Conservation (phyloP, 2,888 invertebrate genomes). For the Parnassius glacialis region DNA sequence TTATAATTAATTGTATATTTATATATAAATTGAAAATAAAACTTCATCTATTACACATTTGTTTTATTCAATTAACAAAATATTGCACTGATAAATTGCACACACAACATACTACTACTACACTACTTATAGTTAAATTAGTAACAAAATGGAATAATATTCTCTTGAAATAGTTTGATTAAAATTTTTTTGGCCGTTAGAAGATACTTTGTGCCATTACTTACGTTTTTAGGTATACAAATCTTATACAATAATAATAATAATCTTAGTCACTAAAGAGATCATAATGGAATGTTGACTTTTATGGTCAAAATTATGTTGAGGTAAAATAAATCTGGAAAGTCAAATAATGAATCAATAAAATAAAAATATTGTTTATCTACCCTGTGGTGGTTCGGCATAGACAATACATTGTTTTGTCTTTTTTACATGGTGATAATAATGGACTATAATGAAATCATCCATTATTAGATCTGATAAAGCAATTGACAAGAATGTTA, state of each 20-base stretch:
- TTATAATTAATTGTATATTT: conserved; percentile 83
- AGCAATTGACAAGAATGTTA: too few species aligned
- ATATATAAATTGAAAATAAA: conserved; percentile 11
- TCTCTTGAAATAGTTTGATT: background rate
- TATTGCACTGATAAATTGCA: conserved; percentile 26
- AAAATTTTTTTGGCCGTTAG: conserved; percentile 3
- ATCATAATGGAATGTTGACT: background rate
- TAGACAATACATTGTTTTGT: too few species aligned
- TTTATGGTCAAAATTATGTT: background rate
- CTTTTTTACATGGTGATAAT: too few species aligned
- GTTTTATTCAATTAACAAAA: conserved; percentile 22
- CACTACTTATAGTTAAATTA: too few species aligned
- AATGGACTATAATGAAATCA: too few species aligned
- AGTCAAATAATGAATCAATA: too few species aligned
- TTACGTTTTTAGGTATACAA: background rate
- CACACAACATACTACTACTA: background rate
- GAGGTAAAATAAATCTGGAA: too few species aligned
- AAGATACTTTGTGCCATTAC: conserved; percentile 18
- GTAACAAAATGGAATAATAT: background rate
- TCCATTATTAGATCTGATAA: too few species aligned
- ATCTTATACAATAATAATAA: conserved; percentile 9
- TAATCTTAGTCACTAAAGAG: conserved; percentile 23
- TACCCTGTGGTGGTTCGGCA: too few species aligned
- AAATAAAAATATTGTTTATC: too few species aligned
- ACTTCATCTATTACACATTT: background rate